Conservation (phyloP, 1,140 invertebrate genomes). For the Eulimnadia texana region DNA sequence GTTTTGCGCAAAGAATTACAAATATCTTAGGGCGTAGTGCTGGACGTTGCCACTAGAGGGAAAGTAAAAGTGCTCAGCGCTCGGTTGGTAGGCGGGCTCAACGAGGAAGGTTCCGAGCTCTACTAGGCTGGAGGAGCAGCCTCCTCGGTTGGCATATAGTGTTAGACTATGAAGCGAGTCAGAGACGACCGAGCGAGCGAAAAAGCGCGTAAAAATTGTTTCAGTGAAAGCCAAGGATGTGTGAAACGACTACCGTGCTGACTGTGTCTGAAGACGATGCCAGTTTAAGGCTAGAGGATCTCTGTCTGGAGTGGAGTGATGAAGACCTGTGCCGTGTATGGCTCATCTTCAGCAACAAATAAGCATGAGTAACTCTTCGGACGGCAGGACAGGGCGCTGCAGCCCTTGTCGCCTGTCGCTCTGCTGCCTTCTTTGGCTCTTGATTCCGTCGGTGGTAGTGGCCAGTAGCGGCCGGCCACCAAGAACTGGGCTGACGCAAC, state of each 20-base stretch:
- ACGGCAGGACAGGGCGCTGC: background rate
- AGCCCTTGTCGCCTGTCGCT: background rate
- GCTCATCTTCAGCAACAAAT: background rate
- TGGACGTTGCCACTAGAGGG: background rate
- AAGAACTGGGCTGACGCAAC: slow-evolving; percentile 26
- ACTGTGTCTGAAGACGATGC: background rate
- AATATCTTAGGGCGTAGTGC: no score
- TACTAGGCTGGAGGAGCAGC: background rate
- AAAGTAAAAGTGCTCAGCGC: no score
- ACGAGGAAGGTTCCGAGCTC: background rate
- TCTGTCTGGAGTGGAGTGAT: background rate
- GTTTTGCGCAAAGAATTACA: no score
- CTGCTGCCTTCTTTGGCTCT: background rate
- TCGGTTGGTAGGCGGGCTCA: background rate
- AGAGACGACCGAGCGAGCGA: background rate
- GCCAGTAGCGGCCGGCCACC: slow-evolving; percentile 28
- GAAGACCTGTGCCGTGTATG: background rate
- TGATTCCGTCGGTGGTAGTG: slow-evolving; percentile 16
- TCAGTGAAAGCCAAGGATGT: background rate
- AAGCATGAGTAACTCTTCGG: background rate
- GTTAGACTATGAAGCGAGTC: background rate
- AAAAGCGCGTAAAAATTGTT: background rate
- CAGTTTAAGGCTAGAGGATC: background rate
- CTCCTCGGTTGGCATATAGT: background rate
- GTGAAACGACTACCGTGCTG: background rate